Conservation (phyloP, 1,140 invertebrate species). For the Ephestia elutella region DNA sequence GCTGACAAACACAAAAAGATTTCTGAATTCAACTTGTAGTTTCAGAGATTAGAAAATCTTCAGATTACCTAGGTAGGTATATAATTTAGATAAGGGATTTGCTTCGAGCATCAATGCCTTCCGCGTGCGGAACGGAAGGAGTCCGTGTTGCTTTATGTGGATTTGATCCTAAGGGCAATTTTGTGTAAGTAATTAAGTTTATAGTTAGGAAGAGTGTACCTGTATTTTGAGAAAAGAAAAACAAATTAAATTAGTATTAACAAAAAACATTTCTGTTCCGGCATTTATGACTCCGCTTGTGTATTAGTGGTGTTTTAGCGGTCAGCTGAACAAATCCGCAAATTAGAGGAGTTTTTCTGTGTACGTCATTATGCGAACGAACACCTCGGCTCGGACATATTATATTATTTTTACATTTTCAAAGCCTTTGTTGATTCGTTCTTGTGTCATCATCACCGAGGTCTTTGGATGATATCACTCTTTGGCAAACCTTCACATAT, state of each 20-base stretch:
- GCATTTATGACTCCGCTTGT: neutral
- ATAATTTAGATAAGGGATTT: no score
- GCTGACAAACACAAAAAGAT: no score
- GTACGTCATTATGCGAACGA: slow-evolving; percentile 19
- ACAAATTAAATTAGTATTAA: neutral
- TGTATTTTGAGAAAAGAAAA: no score
- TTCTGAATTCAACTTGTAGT: no score
- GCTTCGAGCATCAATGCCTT: no score
- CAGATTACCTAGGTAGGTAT: no score
- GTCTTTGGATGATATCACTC: slow-evolving; percentile 58
- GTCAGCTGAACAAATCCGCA: slow-evolving; percentile 5
- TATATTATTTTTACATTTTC: slow-evolving; percentile 23
- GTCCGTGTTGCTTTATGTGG: no score
- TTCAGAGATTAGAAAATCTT: no score
- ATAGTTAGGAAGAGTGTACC: no score
- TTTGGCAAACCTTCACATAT: slow-evolving; percentile 42
- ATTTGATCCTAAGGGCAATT: no score
- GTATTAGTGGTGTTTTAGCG: slow-evolving; percentile 4
- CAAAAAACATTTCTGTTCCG: neutral
- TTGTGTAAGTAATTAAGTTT: no score
- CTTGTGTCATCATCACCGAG: slow-evolving; percentile 58
- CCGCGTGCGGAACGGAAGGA: no score
- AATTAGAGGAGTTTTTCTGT: slow-evolving; percentile 3
- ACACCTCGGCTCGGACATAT: slow-evolving; percentile 12
- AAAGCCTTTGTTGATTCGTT: slow-evolving; percentile 45